Percentiles rank a stretch among this genome's conserved stretches.
Conservation (phyloP, 1,140 invertebrate species). For the Solen grandis region DNA sequence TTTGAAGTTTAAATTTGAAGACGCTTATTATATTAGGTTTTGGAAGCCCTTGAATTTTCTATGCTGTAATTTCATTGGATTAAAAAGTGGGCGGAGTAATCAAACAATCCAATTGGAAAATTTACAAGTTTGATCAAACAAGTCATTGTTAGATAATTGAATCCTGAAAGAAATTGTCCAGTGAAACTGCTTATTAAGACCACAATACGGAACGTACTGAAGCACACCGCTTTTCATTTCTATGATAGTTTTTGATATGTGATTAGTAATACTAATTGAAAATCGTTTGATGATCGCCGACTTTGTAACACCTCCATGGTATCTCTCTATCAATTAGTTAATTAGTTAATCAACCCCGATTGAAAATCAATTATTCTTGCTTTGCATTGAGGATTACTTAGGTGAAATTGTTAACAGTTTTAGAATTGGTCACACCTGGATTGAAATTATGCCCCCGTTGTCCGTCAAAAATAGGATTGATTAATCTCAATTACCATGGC, state of each 20-base stretch:
- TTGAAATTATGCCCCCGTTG: no score
- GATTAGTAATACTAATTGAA: slow-evolving; percentile 39
- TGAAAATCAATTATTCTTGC: neutral
- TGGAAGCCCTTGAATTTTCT: neutral
- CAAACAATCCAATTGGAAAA: slow-evolving; percentile 48
- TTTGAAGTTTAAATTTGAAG: no score
- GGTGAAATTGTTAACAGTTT: no score
- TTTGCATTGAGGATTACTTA: no score
- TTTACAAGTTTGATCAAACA: slow-evolving; percentile 47
- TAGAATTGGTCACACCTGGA: no score
- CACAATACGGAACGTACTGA: neutral
- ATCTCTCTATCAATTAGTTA: slow-evolving; percentile 46
- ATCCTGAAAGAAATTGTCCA: neutral
- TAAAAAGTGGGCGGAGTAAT: slow-evolving; percentile 38
- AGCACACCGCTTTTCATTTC: slow-evolving; percentile 15
- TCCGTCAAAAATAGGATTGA: no score
- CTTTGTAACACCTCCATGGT: slow-evolving; percentile 42
- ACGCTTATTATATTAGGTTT: no score
- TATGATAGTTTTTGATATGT: slow-evolving; percentile 2
- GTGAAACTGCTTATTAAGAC: slow-evolving; percentile 43
- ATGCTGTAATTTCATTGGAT: slow-evolving; percentile 50
- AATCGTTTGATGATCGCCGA: slow-evolving; percentile 42
- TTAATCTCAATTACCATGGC: no score
- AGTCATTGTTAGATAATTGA: slow-evolving; percentile 49
- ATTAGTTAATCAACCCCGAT: slow-evolving; percentile 34